These are phyloP conservation scores for Montipora capricornis DNA, from an alignment of 64 coral and sea anemone species.

Conservation along the genomic window DNA sequence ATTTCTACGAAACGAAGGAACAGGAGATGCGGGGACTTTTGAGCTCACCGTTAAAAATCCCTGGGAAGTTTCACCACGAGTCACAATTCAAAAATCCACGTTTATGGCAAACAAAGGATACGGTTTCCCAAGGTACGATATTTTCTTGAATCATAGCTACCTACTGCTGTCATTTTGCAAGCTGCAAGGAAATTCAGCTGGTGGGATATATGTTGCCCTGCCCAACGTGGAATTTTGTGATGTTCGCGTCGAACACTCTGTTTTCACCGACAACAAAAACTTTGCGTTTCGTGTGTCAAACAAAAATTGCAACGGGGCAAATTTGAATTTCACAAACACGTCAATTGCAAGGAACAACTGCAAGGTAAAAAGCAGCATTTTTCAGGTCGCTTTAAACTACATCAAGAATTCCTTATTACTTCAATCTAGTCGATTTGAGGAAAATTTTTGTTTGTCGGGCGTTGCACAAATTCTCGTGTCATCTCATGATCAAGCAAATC, in stretches of 20 bases:
- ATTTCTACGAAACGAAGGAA: background rate
- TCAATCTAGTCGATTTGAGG: background rate
- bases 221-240: too few relatives aligned
- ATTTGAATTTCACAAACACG: background rate
- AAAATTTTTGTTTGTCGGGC: slow-evolving; percentile 30
- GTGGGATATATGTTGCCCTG: background rate
- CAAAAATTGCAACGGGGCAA: background rate
- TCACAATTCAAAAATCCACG: background rate
- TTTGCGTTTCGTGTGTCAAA: background rate
- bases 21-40: background rate
- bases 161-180: background rate
- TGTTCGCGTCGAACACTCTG: background rate
- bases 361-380: background rate
- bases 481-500: too few relatives aligned
- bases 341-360: slow-evolving; percentile 3
- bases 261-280: slow-evolving; percentile 8
- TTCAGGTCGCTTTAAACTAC: background rate
- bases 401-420: background rate
- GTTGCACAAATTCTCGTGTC: background rate
- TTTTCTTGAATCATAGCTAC: background rate
- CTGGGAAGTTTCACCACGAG: background rate
- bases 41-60: background rate
- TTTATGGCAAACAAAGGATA: background rate
- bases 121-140: background rate
- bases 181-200: background rate